Evolutionary conservation across 2,888 invertebrate species (phyloP), one percentile per base, ranked within the genome.

Genomic region (Syrphus vitripennis): DNA sequence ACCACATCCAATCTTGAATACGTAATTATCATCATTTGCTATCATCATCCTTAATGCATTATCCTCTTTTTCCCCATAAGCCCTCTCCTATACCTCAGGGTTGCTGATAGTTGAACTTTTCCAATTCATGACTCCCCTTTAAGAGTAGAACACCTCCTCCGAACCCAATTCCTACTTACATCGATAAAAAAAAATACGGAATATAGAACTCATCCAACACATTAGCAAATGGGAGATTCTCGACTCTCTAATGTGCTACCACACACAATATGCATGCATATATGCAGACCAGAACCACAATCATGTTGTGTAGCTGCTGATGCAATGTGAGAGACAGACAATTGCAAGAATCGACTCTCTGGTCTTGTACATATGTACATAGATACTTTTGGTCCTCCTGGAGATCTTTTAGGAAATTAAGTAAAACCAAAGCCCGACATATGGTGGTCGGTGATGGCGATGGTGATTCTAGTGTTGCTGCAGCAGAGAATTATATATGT

Each of bases 21-120:
- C 70, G 82, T 86, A 86, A 86, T 86, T 86, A 86, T 86, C 86
- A 63, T 86, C 86, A 86, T 82, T 86, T 86, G 82, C 86, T 77
- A 78, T 82, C 82, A 82, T 86, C 86, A 86, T 82, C 72, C 82
- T 65, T 77, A 82, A 82, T 78, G 82, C 82, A 82, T 86, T 86
- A 81, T 74, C 77, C 31, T 70, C 53, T 21, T 34, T 34, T 4
- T 2, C 29, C 57, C 14, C 10, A 48, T 29, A n/a, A n/a, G 48
- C 10, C n/a, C 34, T 5, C 10, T 1, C 6, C 19, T 19, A 9
- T 2, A 10, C 24, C 26, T 34, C 2, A 14, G 31, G 45, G 26
- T 16, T 10, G 50, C 34, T 67, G 71, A 53, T 63, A 45, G 53
- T 69, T 65, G 57, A 78, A 86, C 81, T 81, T 84, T 80, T 72